A percentile compares a stretch with the other conserved stretches of the same genome.
phyloP scores from a whole-genome alignment of 2,888 invertebrate genomes.

The Malthinus seriepunctatus region DNA sequence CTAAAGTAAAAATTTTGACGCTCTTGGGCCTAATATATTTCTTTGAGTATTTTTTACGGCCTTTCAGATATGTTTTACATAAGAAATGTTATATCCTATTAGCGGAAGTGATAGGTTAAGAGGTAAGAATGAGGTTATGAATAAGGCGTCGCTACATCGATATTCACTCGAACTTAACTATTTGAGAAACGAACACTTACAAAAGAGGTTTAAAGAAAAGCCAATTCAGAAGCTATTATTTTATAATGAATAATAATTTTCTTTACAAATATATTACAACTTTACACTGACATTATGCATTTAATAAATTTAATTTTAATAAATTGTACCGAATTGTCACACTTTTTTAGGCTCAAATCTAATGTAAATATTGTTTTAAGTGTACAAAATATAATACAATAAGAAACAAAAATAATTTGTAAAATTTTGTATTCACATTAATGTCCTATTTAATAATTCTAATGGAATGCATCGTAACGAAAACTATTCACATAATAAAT shows the following conservation, averaged over 20 bases:
- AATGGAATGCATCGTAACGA: slow-evolving; percentile 25
- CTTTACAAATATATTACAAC: slow-evolving; percentile 57
- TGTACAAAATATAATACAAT: slow-evolving; percentile 4
- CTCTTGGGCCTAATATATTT: too few species aligned
- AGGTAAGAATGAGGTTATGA: too few species aligned
- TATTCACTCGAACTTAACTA: too few species aligned
- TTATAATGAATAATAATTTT: slow-evolving; percentile 42
- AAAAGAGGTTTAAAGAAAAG: not conserved
- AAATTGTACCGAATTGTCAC: slow-evolving; percentile 14
- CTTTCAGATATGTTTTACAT: too few species aligned
- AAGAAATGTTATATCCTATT: too few species aligned
- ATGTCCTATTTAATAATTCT: slow-evolving; percentile 23
- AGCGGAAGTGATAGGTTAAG: too few species aligned
- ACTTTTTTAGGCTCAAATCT: slow-evolving; percentile 24
- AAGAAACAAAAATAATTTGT: slow-evolving; percentile 19
- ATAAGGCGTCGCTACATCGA: too few species aligned
- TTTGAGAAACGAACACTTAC: too few species aligned
- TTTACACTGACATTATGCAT: slow-evolving; percentile 51
- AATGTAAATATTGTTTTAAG: slow-evolving; percentile 11
- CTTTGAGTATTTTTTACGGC: too few species aligned
- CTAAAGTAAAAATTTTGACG: too few species aligned
- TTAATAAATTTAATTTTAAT: slow-evolving; percentile 38
- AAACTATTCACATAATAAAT: slow-evolving; percentile 19
- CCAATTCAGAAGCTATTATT: slow-evolving; percentile 23
- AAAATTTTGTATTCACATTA: slow-evolving; percentile 26